A percentile compares a stretch with the other conserved stretches of the same genome.
These are phyloP conservation scores for Pseudomugil gertrudae DNA, from an alignment of 2,797 vertebrate species.

Conservation along the genomic window DNA sequence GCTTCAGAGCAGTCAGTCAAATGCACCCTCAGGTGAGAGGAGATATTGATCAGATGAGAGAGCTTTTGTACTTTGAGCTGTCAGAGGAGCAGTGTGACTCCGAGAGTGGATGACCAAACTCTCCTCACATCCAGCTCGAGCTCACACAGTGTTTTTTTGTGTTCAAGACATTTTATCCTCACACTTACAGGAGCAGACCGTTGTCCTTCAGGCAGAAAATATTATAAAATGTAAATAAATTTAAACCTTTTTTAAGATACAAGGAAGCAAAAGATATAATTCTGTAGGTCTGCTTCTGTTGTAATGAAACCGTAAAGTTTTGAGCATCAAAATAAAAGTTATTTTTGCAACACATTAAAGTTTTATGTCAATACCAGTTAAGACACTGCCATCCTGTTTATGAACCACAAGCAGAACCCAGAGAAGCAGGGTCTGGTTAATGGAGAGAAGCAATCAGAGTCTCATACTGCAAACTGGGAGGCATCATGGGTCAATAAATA, in stretches of 20 bases:
- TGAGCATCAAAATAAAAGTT: background rate
- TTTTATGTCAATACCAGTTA: conserved; percentile 9
- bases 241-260: background rate
- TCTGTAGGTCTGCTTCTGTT: background rate
- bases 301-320: background rate
- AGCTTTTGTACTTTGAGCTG: conserved; percentile 16
- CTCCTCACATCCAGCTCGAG: conserved; percentile 1
- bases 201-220: no score
- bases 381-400: background rate
- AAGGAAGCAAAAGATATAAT: background rate
- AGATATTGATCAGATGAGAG: conserved; percentile 50
- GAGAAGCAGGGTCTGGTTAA: conserved; percentile 12
- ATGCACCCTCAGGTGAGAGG: conserved; percentile 25
- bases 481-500: conserved; percentile 53
- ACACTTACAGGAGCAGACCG: background rate
- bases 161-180: background rate
- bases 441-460: conserved; percentile 56
- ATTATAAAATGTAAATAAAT: no score
- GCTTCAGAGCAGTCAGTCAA: conserved; percentile 8
- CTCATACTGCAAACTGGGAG: conserved; percentile 39
- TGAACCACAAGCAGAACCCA: background rate
- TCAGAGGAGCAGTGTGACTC: background rate
- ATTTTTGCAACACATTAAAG: background rate
- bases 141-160: background rate
- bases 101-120: conserved; percentile 2